Evolutionary conservation across 2,888 invertebrate species (phyloP), one percentile per base, ranked within the genome.

Genomic region (Xylocampa areola): DNA sequence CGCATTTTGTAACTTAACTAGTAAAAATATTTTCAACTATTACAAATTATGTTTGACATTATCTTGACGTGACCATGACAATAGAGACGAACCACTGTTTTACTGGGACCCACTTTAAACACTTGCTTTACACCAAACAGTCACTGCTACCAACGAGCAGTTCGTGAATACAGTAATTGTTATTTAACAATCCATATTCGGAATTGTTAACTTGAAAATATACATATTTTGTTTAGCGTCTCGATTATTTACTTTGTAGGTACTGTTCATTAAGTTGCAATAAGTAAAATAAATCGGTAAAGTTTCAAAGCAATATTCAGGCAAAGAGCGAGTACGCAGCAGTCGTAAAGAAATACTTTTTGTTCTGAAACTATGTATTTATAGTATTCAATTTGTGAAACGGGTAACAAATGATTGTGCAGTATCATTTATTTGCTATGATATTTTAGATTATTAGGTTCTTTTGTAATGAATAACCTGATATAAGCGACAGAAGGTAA

Each of bases 41-140:
- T 72, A 65, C 75, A 66, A 74, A 74, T 58, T 67, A 59, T 64
- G 67, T 74, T 69, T 68, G 73, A 70, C 74, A 74, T 68, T 74
- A 75, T 65, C 64, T 52, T 62, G 55, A 67, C 70, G 75, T 75
- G 75, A 63, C 69, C 74, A 43, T 75, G 73, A 73, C 75, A 72
- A 75, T 74, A 72, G 60, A 59, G 40, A 45, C 32, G 64, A 47
- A 58, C 62, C 55, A 54, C 62, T 66, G 61, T 69, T 64, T 57
- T 43, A 59, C 48, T 16, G 43, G 72, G 55, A 54, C 66, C 54
- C 35, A 60, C 57, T 68, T 73, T 55, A 40, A 44, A 53, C 44
- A 50, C 44, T 36, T 7, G 21, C 40, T 51, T 49, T 61, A 21
- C 25, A 11, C 37, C 43, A 13, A 41, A 52, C 21, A 36, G n/a